Evolutionary conservation across 1,140 invertebrate genomes (phyloP), one percentile per base, ranked within the genome.

Genomic region (Nasonia vitripennis): DNA sequence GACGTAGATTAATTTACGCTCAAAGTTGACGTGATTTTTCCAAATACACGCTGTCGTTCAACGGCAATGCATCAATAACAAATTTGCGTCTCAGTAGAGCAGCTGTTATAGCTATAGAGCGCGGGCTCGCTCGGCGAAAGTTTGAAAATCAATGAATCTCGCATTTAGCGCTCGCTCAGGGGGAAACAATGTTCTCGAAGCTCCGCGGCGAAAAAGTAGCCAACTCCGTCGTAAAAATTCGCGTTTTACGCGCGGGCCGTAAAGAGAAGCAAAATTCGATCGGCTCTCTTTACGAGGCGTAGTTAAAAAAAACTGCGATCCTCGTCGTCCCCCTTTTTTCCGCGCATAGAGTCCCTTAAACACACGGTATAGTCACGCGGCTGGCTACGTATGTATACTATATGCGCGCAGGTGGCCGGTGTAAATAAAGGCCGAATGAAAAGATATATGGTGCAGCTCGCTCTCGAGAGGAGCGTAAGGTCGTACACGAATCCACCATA

Each of bases 401-500:
- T 20, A 62, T 7, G 55, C 70, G 70, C 70, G 70, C 70, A 62
- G 55, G 55, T n/a, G 23, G 14, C 34, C 45, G 55, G 17, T 31
- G 74, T 70, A 83, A 78, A 83, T 83, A 78, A 83, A 83, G 82
- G 17, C 55, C 20, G 23, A 51, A 83, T 83, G 82, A 83, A 67
- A 78, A 78, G 82, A 83, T 70, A 83, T 70, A 83, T 78, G 31
- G 82, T 70, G 37, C 7, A 27, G 34, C 34, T 37, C 34, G 34
- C 34, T n/a, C 51, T 62, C 17, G 68, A 27, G 82, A 48, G 23
- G 45, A 83, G 62, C 41, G 48, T 48, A 70, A 83, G 14, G 9
- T 31, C 68, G 84, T 86, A 88, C 86, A 88, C 86, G 86, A 86
- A 83, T 84, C 75, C 74, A 10, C n/a, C 23, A 78, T 82, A 84